These are phyloP conservation scores for Autographa gamma DNA, from an alignment of 2,888 invertebrate species.

Conservation along the genomic window DNA sequence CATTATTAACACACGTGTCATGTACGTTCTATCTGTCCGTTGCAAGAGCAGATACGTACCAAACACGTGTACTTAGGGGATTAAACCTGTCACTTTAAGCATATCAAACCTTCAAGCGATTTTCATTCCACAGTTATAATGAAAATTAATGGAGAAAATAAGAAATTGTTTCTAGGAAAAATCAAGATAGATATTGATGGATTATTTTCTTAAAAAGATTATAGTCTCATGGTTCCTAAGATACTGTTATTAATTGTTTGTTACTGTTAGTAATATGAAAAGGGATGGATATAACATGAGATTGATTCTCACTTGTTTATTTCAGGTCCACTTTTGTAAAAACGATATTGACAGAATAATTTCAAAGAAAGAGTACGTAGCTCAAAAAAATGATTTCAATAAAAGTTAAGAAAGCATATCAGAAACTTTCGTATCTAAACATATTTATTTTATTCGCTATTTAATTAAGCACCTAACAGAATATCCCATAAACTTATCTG, in stretches of 20 bases:
- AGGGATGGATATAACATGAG: background rate
- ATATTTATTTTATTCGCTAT: too few relatives aligned
- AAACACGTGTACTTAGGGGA: constrained; percentile 27
- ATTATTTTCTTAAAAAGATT: constrained; percentile 42
- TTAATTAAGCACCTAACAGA: too few relatives aligned
- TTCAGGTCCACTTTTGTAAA: background rate
- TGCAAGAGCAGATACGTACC: constrained; percentile 9
- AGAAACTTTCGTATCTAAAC: too few relatives aligned
- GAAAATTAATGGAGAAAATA: constrained; percentile 35
- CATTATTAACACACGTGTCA: constrained; percentile 47
- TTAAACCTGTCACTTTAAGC: constrained; percentile 33
- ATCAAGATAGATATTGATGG: constrained; percentile 51
- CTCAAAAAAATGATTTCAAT: background rate
- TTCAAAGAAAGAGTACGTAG: too few relatives aligned
- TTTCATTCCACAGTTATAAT: constrained; percentile 25
- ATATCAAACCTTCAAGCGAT: constrained; percentile 39
- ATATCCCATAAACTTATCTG: too few relatives aligned
- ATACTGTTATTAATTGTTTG: constrained; percentile 42
- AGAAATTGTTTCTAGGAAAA: constrained; percentile 41
- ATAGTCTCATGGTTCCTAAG: constrained; percentile 40
- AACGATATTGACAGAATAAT: background rate
- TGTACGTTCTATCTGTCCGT: constrained; percentile 17
- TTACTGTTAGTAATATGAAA: constrained; percentile 11
- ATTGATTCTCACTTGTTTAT: background rate
- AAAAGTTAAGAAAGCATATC: too few relatives aligned